Base-by-base conservation (phyloP, 1,140 invertebrate genomes). In the Drosophila obscura region DNA sequence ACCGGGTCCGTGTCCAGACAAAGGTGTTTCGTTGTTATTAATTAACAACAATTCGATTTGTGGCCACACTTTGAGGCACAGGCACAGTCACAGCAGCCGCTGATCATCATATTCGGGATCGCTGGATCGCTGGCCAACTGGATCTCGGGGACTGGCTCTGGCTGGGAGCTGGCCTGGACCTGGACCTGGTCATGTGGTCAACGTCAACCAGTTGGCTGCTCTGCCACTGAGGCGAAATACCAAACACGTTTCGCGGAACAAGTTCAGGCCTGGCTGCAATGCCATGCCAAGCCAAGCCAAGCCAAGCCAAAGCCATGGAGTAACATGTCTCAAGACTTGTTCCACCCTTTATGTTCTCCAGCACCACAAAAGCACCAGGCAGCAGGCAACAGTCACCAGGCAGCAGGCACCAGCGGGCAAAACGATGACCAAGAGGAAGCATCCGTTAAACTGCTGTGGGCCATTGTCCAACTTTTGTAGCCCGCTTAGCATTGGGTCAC, bases 221-320 rank as follows among this genome's bases (percentile, higher is more conserved):
- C 65, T 64, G 69, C 76, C 61, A 35, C 51, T 58, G 31, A 45
- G 51, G 74, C 58, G 66, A 78, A 76, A 78, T 72, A 68, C 56
- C 81, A 85, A 85, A 87, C 82, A 87, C 82, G 82, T 87, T 87
- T 87, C 66, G 83, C 71, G 83, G 82, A 87, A 87, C 82, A 87
- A 87, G 82, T 87, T 87, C 83, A 81, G 79, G 60, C 79, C 35
- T 13, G 35, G 74, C 31, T 9, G 31, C 31, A 8, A 31, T 31
- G 31, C 55, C 72, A 45, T 57, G 59, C 72, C 43, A 58, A 44
- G 62, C 58, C 66, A 39, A n/a, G n/a, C n/a, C n/a, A 1, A 16
- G 28, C 55, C 72, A 44, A 57, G 59, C 72, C 43, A 58, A 41
- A 19, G 62, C 58, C 67, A 39, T 87, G 66, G 63, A 85, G 78